These are phyloP conservation scores for Tetramorium alpestre DNA, from an alignment of 1,140 invertebrate species.

Conservation along the genomic window DNA sequence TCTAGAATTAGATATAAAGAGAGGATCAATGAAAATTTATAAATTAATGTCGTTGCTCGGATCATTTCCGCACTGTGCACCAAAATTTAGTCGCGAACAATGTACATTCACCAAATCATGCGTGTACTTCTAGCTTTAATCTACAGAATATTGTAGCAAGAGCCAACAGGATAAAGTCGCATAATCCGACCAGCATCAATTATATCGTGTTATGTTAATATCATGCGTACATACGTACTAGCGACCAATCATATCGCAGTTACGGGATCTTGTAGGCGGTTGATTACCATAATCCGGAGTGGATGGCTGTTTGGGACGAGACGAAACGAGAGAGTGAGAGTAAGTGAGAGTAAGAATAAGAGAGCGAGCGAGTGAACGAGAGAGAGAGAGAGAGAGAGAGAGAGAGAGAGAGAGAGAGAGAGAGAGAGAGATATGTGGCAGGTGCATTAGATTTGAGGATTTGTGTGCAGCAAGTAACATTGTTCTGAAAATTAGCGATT, in stretches of 20 bases:
- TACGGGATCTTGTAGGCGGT: conserved; percentile 66
- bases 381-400: background rate
- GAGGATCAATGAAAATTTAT: background rate
- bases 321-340: conserved; percentile 29
- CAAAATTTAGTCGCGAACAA: background rate
- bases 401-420: conserved; percentile 9
- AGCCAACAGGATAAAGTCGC: conserved; percentile 31
- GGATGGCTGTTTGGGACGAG: conserved; percentile 37
- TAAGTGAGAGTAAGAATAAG: background rate
- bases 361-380: background rate
- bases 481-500: conserved; percentile 41
- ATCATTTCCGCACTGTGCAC: background rate
- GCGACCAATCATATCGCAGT: conserved; percentile 72
- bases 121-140: background rate
- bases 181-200: conserved; percentile 73
- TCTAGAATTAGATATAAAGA: background rate
- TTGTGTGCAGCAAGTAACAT: conserved; percentile 48
- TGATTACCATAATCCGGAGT: conserved; percentile 61
- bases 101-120: background rate
- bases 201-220: conserved; percentile 81
- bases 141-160: conserved; percentile 1
- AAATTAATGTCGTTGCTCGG: background rate
- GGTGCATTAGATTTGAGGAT: conserved; percentile 57
- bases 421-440: conserved; percentile 28
- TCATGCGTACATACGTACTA: conserved; percentile 39